Evolutionary conservation across 2,888 invertebrate species (phyloP).

Genomic region (Catocala fraxini): DNA sequence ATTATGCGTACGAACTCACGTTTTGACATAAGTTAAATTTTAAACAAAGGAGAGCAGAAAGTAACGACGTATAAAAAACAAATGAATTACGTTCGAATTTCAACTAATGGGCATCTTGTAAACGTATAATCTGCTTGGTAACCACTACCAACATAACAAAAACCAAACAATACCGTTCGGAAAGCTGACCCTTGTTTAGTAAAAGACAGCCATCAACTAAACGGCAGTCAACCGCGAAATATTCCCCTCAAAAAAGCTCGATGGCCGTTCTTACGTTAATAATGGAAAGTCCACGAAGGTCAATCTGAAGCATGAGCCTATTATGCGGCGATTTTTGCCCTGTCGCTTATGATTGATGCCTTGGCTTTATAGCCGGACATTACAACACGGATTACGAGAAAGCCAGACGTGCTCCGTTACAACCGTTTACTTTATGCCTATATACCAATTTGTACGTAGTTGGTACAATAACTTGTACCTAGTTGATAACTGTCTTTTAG

Average conservation of each 20-base stretch:
- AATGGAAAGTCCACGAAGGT: conserved; percentile 44
- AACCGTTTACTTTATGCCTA: conserved; percentile 31
- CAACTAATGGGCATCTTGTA: too few relatives aligned
- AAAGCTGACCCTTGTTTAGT: too few relatives aligned
- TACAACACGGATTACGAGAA: conserved; percentile 39
- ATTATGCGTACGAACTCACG: too few relatives aligned
- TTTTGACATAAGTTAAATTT: too few relatives aligned
- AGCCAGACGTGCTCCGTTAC: conserved; percentile 40
- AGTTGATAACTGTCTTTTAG: too few relatives aligned
- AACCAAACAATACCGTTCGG: too few relatives aligned
- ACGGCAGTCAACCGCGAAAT: background rate
- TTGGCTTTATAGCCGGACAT: conserved; percentile 34
- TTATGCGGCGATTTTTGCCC: conserved; percentile 45
- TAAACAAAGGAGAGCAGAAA: too few relatives aligned
- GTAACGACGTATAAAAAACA: too few relatives aligned
- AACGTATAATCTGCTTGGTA: too few relatives aligned
- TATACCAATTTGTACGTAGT: too few relatives aligned
- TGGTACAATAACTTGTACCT: background rate
- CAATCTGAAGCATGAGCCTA: conserved; percentile 34
- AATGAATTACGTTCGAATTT: too few relatives aligned
- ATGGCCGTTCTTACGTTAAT: conserved; percentile 9
- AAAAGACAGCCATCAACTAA: conserved; percentile 3
- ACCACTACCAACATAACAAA: too few relatives aligned
- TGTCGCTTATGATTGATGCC: conserved; percentile 51
- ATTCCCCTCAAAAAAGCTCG: conserved; percentile 8